A percentile compares a stretch with the other conserved stretches of the same genome.
phyloP scores from a whole-genome alignment of 53 echinoderm and acorn worm genomes.

The Henricia sp. region DNA sequence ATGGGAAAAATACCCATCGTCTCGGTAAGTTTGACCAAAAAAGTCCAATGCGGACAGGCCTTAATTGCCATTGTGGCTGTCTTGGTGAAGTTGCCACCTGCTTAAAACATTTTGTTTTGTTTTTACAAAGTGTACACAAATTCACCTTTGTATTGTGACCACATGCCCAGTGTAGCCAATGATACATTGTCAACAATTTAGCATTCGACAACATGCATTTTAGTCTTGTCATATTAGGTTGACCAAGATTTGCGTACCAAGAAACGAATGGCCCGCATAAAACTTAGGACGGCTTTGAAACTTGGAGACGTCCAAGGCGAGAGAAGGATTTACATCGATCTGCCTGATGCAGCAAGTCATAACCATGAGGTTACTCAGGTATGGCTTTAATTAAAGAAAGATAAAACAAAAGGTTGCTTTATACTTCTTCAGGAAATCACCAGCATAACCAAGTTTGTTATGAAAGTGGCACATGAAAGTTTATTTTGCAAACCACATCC shows the following conservation, averaged over 20 bases:
- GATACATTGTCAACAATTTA: not conserved
- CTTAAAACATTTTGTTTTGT: not conserved
- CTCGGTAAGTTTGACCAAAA: no score
- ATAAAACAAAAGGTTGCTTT: not conserved
- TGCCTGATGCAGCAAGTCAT: constrained; percentile 21
- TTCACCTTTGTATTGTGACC: not conserved
- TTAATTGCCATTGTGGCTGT: not conserved
- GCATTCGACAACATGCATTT: no score
- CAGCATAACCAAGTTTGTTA: no score
- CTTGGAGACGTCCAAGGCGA: constrained; percentile 11
- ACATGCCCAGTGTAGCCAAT: not conserved
- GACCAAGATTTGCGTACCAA: constrained; percentile 22
- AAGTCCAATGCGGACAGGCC: no score
- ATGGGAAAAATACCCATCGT: no score
- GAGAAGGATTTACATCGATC: constrained; percentile 46
- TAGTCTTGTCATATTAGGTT: constrained; percentile 4
- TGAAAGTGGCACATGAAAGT: no score
- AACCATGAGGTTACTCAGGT: constrained; percentile 50
- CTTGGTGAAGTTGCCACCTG: not conserved
- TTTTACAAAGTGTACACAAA: not conserved
- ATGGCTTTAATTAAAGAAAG: not conserved
- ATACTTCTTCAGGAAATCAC: not conserved
- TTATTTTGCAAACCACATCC: no score
- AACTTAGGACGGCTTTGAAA: constrained; percentile 39
- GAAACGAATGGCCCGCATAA: not conserved